These are phyloP conservation scores for Aricia agestis DNA, from an alignment of 1,140 invertebrate species.

Conservation along the genomic window DNA sequence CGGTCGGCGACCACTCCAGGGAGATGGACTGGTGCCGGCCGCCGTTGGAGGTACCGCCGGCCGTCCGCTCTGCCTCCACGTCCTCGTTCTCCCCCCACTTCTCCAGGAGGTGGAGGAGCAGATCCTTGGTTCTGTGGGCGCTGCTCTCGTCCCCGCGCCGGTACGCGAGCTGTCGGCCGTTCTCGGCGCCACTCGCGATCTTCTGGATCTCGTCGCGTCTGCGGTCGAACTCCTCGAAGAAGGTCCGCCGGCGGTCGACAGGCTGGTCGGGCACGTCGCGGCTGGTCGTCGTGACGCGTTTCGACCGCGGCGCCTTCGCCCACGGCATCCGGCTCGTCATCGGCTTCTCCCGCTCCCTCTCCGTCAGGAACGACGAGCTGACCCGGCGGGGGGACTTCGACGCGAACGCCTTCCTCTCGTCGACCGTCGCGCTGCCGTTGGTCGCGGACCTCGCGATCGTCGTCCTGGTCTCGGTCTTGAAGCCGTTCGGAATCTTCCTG, in stretches of 20 bases:
- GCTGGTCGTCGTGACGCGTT: conserved; percentile 78
- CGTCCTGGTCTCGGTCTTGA: conserved; percentile 54
- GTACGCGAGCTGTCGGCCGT: conserved; percentile 61
- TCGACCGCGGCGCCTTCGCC: conserved; percentile 72
- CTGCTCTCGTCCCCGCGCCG: conserved; percentile 73
- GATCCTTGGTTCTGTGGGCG: conserved; percentile 82
- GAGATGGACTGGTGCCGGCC: conserved; percentile 77
- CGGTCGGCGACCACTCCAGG: conserved; percentile 76
- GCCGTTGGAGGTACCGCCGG: conserved; percentile 60
- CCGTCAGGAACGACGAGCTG: conserved; percentile 53
- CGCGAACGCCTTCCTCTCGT: conserved; percentile 51
- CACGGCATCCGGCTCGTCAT: conserved; percentile 76
- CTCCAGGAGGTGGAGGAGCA: conserved; percentile 82
- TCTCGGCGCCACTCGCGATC: conserved; percentile 57
- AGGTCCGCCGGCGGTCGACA: conserved; percentile 75
- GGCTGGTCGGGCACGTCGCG: conserved; percentile 80
- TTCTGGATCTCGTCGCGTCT: conserved; percentile 67
- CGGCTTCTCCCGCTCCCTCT: conserved; percentile 55
- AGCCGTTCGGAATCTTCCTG: conserved; percentile 56
- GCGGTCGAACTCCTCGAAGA: conserved; percentile 76
- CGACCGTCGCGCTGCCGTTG: conserved; percentile 59
- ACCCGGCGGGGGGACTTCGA: conserved; percentile 62
- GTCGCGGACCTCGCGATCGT: conserved; percentile 46
- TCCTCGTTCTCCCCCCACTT: conserved; percentile 82
- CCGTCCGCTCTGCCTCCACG: conserved; percentile 60